These are phyloP conservation scores for Papilio elwesi DNA, from an alignment of 2,888 invertebrate species.

Conservation along the genomic window DNA sequence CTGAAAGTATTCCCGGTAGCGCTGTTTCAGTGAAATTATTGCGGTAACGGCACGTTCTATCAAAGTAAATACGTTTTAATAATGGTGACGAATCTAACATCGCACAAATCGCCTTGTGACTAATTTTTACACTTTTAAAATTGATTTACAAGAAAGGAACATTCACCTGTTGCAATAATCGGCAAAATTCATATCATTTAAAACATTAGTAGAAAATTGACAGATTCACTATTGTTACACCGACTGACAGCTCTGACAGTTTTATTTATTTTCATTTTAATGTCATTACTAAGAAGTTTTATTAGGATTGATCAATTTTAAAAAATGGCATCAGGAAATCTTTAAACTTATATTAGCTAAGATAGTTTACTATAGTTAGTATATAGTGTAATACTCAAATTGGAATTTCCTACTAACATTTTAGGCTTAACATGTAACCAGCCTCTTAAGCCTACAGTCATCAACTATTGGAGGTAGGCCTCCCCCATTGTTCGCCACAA, in stretches of 20 bases:
- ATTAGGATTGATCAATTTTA: too few species aligned
- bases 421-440: too few species aligned
- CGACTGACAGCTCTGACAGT: constrained; percentile 8
- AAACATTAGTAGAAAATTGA: constrained; percentile 19
- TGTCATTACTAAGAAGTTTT: not conserved
- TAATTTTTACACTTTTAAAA: not conserved
- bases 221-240: constrained; percentile 8
- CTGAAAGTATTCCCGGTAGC: too few species aligned
- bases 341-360: too few species aligned
- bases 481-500: too few species aligned
- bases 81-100: too few species aligned
- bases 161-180: constrained; percentile 27
- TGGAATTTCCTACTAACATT: too few species aligned
- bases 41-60: not conserved
- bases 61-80: not conserved
- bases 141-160: not conserved
- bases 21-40: not conserved
- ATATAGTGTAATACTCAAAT: too few species aligned
- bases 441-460: too few species aligned
- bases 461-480: too few species aligned
- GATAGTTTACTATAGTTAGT: too few species aligned
- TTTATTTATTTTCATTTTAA: not conserved
- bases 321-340: too few species aligned
- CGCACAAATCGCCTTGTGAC: not conserved
- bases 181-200: constrained; percentile 25